A percentile compares a stretch with the other conserved stretches of the same genome.
Evolutionary conservation across 2,113 vertebrate species (phyloP).

Genomic region (Hemibagrus wyckioides): DNA sequence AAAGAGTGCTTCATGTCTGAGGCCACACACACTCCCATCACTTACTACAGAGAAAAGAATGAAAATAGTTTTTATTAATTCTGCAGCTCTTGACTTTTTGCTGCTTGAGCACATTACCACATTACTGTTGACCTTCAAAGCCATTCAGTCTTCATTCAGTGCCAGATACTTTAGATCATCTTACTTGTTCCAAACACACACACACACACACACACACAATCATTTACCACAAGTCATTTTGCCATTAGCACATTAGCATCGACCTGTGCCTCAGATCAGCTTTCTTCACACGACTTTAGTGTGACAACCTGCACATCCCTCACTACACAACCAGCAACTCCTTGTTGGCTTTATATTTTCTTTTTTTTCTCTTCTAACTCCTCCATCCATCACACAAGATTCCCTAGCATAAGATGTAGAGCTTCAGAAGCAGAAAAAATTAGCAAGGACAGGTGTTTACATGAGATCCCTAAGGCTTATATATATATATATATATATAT

Average conservation of each 20-base stretch:
- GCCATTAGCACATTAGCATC: constrained; percentile 8
- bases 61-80: constrained; percentile 35
- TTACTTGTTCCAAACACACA: background rate
- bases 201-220: background rate
- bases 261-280: constrained; percentile 12
- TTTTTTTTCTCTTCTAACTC: constrained; percentile 22
- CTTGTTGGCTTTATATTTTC: constrained; percentile 16
- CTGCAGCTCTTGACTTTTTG: background rate
- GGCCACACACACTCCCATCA: background rate
- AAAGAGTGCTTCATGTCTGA: background rate
- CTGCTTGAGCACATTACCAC: constrained; percentile 7
- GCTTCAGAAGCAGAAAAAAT: background rate
- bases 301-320: constrained; percentile 7
- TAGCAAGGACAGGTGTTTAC: background rate
- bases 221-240: background rate
- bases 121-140: constrained; percentile 40
- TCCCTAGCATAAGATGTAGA: background rate
- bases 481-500: background rate
- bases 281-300: background rate
- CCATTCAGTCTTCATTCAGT: background rate
- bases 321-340: constrained; percentile 11
- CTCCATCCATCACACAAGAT: background rate
- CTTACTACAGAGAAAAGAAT: constrained; percentile 2
- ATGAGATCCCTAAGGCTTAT: background rate
- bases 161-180: background rate